These are phyloP conservation scores for Heloderma charlesbogerti DNA, from an alignment of 2,113 vertebrate species.

Conservation along the genomic window DNA sequence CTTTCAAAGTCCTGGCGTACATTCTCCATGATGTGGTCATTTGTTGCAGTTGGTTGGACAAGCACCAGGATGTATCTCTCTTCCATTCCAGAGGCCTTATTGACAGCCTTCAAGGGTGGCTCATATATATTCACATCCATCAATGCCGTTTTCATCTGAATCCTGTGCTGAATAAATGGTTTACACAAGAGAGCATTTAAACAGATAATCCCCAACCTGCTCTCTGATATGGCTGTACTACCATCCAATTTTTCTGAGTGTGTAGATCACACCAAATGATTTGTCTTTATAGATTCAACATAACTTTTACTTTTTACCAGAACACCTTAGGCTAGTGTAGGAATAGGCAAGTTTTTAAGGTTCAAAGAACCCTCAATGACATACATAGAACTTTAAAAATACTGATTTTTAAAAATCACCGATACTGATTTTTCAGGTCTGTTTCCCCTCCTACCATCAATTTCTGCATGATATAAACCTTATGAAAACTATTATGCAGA, in stretches of 20 bases:
- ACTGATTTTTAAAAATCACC: background rate
- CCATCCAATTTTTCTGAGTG: background rate
- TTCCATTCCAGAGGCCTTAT: background rate
- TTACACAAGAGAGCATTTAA: background rate
- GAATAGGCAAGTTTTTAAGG: background rate
- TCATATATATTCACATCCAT: background rate
- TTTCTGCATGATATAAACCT: background rate
- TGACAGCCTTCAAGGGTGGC: background rate
- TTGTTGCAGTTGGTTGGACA: background rate
- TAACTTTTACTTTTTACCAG: background rate
- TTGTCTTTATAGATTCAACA: background rate
- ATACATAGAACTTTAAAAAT: too few relatives aligned
- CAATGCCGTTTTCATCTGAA: background rate
- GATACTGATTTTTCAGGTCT: background rate
- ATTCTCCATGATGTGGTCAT: background rate
- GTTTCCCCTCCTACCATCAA: background rate
- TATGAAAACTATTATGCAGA: background rate
- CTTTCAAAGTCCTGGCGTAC: background rate
- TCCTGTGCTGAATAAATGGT: background rate
- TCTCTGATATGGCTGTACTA: background rate
- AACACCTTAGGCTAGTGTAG: background rate
- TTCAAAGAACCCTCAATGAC: background rate
- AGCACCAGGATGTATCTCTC: background rate
- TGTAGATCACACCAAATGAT: background rate
- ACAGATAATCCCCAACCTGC: background rate